Base-by-base conservation (phyloP, 2,888 invertebrate genomes). In the Nomada flava region DNA sequence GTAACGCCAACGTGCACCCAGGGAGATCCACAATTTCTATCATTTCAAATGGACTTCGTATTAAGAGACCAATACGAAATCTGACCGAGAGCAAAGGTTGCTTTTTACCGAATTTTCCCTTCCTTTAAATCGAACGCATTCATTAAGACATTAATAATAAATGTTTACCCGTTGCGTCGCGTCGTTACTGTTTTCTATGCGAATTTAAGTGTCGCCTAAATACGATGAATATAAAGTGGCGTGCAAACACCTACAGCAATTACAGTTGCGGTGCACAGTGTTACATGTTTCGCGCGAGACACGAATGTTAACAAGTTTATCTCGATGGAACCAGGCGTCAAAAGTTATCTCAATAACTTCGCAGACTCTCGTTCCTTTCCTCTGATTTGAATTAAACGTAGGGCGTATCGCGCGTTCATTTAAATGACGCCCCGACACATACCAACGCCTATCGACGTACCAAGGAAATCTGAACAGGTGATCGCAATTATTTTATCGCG, bases 271-370 rank as follows among this genome's bases (percentile, higher is more conserved):
- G 36, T 7, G 36, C 5, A 0, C 36, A 36, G 36, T 9, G 36
- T 36, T 36, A 7, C 18, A 29, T 15, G 50, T 50, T 26, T 23
- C 57, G 55, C 23, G 7, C 20, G 36, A 50, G 11, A 23, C 71
- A 50, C 42, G 52, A 71, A 62, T 62, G 42, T 52, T 63, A 62
- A 62, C 60, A 60, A 20, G 36, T n/a, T 53, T 36, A 20, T 53
- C 36, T 20, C 20, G 4, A 9, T 11, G 53, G 1, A 36, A 15
- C 20, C 15, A 10, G 20, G 52, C 53, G 15, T 10, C 10, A 29
- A 9, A 36, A 67, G n/a, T 20, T 29, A 13, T 7, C 5, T 15
- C 9, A 7, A 53, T 15, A 13, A 20, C 15, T 53, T n/a, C 20
- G 13, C 36, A 1, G 10, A 2, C 11, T 23, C n/a, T 36, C 18